Evolutionary conservation across 2,797 vertebrate genomes (phyloP).

Genomic region (Sebastes diploproa): DNA sequence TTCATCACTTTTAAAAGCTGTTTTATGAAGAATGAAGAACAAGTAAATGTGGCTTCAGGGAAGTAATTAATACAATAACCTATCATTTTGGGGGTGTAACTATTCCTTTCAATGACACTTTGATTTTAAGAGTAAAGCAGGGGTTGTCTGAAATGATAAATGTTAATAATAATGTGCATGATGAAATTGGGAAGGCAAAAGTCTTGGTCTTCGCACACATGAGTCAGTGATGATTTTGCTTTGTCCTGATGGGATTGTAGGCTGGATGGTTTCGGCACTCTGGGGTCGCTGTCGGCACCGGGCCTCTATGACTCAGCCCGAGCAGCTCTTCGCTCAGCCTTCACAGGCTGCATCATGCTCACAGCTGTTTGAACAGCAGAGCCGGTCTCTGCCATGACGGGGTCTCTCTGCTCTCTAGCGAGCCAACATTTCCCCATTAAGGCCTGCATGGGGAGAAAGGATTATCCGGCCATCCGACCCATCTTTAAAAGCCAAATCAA

Average conservation of each 20-base stretch:
- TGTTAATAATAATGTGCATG: not conserved
- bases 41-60: not conserved
- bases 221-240: constrained; percentile 32
- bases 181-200: not conserved
- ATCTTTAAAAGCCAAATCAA: constrained; percentile 60
- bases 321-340: constrained; percentile 29
- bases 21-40: not conserved
- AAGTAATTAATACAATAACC: not conserved
- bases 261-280: constrained; percentile 30
- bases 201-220: not conserved
- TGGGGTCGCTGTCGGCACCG: constrained; percentile 9
- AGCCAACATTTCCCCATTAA: constrained; percentile 58
- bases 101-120: not conserved
- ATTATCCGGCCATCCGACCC: constrained; percentile 43
- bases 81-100: not conserved
- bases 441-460: constrained; percentile 26
- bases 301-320: constrained; percentile 54
- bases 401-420: constrained; percentile 26
- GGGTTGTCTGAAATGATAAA: not conserved
- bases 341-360: constrained; percentile 18
- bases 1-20: not conserved
- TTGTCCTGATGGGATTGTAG: not conserved
- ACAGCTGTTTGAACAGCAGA: constrained; percentile 51
- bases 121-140: not conserved
- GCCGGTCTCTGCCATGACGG: constrained; percentile 8